Conservation (phyloP, 1,140 invertebrate genomes). For the Mercenaria mercenaria region DNA sequence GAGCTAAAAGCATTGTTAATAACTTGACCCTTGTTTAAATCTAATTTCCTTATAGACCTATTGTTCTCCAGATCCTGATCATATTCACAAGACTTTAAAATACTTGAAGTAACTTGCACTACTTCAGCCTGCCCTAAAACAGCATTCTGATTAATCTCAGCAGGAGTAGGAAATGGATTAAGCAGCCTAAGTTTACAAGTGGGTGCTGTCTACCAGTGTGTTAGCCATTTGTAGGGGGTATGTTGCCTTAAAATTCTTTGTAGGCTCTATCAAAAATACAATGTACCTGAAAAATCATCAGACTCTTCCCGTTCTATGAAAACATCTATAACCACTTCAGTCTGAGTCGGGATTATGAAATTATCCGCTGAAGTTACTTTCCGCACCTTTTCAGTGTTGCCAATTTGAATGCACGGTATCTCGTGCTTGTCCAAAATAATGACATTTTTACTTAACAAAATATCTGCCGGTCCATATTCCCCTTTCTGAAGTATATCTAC, state of each 20-base stretch:
- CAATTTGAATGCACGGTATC: conserved; percentile 4
- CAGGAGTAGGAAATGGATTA: not conserved
- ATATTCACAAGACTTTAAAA: not conserved
- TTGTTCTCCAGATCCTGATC: not conserved
- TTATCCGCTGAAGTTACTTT: conserved; percentile 7
- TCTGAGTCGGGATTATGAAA: not conserved
- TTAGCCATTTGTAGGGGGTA: not conserved
- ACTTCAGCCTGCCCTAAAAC: not conserved
- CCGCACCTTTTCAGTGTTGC: not conserved
- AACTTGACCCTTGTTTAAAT: not conserved
- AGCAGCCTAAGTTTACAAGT: not conserved
- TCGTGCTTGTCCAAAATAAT: not conserved
- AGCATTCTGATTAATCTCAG: not conserved
- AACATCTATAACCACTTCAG: not conserved
- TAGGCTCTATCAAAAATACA: not conserved
- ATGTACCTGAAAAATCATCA: not conserved
- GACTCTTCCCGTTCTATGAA: not conserved
- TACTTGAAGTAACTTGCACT: not conserved
- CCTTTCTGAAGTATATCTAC: not conserved
- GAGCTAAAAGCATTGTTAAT: not conserved
- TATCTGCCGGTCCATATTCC: not conserved
- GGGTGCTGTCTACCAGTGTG: not conserved
- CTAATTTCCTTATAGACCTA: not conserved
- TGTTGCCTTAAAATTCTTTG: not conserved
- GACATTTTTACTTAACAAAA: not conserved